A percentile compares a stretch with the other conserved stretches of the same genome.
Conservation (phyloP, 2,888 invertebrate species). For the Latheticus oryzae region DNA sequence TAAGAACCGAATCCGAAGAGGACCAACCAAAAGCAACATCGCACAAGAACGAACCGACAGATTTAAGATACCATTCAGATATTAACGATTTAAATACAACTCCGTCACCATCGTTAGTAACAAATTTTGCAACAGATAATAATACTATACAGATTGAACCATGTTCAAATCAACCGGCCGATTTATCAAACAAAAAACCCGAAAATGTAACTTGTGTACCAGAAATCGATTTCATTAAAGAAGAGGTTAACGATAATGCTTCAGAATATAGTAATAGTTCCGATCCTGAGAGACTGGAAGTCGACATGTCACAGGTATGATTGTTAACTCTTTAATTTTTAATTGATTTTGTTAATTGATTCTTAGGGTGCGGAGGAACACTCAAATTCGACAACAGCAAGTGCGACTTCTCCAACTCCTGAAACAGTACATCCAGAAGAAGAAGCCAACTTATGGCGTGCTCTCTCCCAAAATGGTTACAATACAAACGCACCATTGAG, state of each 20-base stretch:
- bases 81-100: slow-evolving; percentile 22
- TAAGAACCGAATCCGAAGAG: slow-evolving; percentile 46
- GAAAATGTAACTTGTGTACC: slow-evolving; percentile 64
- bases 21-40: slow-evolving; percentile 31
- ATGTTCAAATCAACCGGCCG: slow-evolving; percentile 58
- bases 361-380: slow-evolving; percentile 61
- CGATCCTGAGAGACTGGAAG: slow-evolving; percentile 80
- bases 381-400: slow-evolving; percentile 62
- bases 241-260: slow-evolving; percentile 58
- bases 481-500: slow-evolving; percentile 63
- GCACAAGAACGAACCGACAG: slow-evolving; percentile 31
- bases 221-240: slow-evolving; percentile 63
- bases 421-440: slow-evolving; percentile 52
- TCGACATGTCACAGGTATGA: slow-evolving; percentile 72
- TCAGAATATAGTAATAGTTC: slow-evolving; percentile 76
- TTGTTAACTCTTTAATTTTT: slow-evolving; percentile 9
- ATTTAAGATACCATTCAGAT: slow-evolving; percentile 32
- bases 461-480: slow-evolving; percentile 71
- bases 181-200: slow-evolving; percentile 62
- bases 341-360: background rate
- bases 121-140: slow-evolving; percentile 7
- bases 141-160: slow-evolving; percentile 17
- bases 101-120: slow-evolving; percentile 17
- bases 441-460: slow-evolving; percentile 69
- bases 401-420: slow-evolving; percentile 62